Evolutionary conservation across 2,888 invertebrate species (phyloP).

Genomic region (Lasioglossum malachurum): DNA sequence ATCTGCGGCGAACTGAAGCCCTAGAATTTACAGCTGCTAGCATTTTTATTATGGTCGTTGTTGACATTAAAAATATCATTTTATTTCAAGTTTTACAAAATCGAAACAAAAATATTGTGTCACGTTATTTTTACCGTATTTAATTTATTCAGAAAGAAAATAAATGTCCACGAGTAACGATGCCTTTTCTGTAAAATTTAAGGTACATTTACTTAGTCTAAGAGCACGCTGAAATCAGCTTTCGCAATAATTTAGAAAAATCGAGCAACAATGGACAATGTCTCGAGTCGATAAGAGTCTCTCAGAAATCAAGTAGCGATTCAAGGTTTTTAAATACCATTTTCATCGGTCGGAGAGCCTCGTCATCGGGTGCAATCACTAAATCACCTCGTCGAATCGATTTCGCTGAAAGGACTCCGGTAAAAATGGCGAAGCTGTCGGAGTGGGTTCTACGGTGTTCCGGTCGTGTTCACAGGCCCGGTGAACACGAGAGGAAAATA

Average conservation of each 20-base stretch:
- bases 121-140: too few species aligned
- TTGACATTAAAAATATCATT: too few species aligned
- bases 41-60: not conserved
- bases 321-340: not conserved
- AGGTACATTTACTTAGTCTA: too few species aligned
- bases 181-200: too few species aligned
- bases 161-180: too few species aligned
- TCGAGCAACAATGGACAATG: not conserved
- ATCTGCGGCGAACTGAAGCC: not conserved
- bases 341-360: not conserved
- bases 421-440: not conserved
- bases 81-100: too few species aligned
- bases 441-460: not conserved
- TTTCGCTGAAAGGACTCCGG: not conserved
- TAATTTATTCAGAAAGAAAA: too few species aligned
- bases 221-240: not conserved
- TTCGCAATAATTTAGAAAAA: not conserved
- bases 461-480: not conserved
- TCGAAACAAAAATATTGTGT: too few species aligned
- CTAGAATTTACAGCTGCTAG: not conserved
- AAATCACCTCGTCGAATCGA: not conserved
- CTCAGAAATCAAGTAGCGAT: not conserved
- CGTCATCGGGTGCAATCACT: not conserved
- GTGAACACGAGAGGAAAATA: constrained; percentile 21
- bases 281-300: not conserved